phyloP scores from a whole-genome alignment of 2,888 invertebrate genomes.

The Sarcophaga caerulescens region DNA sequence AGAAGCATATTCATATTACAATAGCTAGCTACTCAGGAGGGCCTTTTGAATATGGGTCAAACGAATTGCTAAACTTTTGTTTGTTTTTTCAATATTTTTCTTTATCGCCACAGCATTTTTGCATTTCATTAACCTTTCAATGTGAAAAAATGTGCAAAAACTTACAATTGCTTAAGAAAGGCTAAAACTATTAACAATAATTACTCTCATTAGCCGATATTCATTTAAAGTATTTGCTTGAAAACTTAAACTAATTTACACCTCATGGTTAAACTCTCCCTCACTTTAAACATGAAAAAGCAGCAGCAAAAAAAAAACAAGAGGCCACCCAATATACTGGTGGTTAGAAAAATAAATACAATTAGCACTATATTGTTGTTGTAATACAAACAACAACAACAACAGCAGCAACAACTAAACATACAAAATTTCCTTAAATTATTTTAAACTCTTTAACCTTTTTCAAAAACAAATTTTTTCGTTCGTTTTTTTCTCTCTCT shows the following conservation, averaged over 20 bases:
- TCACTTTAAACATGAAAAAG: neutral
- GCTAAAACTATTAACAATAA: conserved; percentile 53
- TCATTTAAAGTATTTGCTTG: conserved; percentile 28
- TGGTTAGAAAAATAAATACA: neutral
- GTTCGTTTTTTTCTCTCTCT: conserved; percentile 13
- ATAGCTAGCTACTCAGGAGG: no score
- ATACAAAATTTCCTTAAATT: conserved; percentile 64
- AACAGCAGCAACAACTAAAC: neutral
- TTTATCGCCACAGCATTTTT: conserved; percentile 5
- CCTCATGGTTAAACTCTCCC: conserved; percentile 36
- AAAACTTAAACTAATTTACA: conserved; percentile 63
- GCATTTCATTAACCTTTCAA: conserved; percentile 57
- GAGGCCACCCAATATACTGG: conserved; percentile 60
- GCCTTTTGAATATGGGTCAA: no score
- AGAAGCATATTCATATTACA: no score
- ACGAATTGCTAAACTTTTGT: no score
- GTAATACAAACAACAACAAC: no score
- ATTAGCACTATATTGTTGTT: conserved; percentile 31
- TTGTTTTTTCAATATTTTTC: neutral
- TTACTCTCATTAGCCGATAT: conserved; percentile 61
- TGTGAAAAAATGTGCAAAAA: neutral
- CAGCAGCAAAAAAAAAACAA: neutral
- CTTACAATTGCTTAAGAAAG: neutral
- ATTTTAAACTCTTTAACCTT: conserved; percentile 58
- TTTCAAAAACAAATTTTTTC: no score